Base-by-base conservation (phyloP, 64 coral and sea anemone species). In the Actinia tenebrosa region DNA sequence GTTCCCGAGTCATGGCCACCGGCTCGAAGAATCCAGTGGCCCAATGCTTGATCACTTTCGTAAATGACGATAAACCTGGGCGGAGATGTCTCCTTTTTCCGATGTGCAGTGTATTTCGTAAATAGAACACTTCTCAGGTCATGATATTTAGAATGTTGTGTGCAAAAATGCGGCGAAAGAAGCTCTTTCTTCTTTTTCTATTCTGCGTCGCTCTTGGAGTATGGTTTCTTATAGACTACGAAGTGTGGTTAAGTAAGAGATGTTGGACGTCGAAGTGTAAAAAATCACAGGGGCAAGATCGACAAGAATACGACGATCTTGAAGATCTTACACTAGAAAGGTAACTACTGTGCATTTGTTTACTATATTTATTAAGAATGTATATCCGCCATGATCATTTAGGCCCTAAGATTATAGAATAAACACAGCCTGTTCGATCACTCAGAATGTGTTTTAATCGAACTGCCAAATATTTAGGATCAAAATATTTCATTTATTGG, bases 261-360 rank as follows among this genome's bases (percentile, higher is more conserved):
- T 85, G 83, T 64, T 61, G 54, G 60, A 61, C 83, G 5, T 54
- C 50, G 16, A 2, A 37, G 2, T 85, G 83, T 27, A 64, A 44
- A 45, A 63, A 17, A 27, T 61, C n/a, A 16, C 20, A 18, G n/a
- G n/a, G 5, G 54, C 17, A 46, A 17, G 26, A 61, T 25, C 52
- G 83, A 22, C 52, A 85, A 45, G 83, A 85, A 19, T 59, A 59
- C 83, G 83, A 85, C n/a, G 83, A 85, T 43, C 52, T 85, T 26
- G 56, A 85, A 26, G 53, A 85, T 64, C 42, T 53, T 62, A 30
- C 20, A 20, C 83, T 56, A 17, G 60, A 63, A 85, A 61, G 83
- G 83, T 85, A 64, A 44, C 54, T 11, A 14, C 15, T 50, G 22
- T 8, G 0, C 64, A 22, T 75, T 72, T 75, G 69, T 75, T 75